phyloP scores from a whole-genome alignment of 2,797 vertebrate species.

The Novumbra hubbsi region DNA sequence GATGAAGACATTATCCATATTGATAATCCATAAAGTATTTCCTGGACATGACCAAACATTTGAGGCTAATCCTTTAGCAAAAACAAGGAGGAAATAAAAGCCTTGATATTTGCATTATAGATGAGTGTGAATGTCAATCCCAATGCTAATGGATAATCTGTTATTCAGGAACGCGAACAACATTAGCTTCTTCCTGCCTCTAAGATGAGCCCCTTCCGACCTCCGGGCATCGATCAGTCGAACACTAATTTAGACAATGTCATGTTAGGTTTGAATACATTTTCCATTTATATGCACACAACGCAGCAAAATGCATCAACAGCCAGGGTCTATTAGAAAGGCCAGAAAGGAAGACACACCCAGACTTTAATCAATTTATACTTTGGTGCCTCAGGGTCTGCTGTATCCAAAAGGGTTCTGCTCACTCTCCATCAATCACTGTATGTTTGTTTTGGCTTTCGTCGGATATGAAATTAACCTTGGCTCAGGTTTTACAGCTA shows the following conservation, averaged over 20 bases:
- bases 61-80: conserved; percentile 19
- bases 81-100: conserved; percentile 19
- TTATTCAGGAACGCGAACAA: conserved; percentile 20
- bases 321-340: conserved; percentile 4
- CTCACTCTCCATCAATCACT: not conserved
- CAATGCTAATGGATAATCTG: conserved; percentile 40
- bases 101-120: conserved; percentile 51
- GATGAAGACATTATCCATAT: conserved; percentile 7
- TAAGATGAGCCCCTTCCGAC: not conserved
- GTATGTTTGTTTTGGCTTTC: conserved; percentile 9
- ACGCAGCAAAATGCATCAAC: not conserved
- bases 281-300: conserved; percentile 26
- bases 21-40: conserved; percentile 20
- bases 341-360: not conserved
- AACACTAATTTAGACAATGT: conserved; percentile 3
- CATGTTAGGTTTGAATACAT: conserved; percentile 26
- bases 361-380: conserved; percentile 5
- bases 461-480: conserved; percentile 10
- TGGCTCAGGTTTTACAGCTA: not conserved
- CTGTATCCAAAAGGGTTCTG: not conserved
- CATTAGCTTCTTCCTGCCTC: conserved; percentile 9
- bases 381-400: not conserved
- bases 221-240: conserved; percentile 10
- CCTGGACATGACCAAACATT: conserved; percentile 10
- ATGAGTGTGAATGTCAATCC: conserved; percentile 46